Percentiles rank a stretch among this genome's conserved stretches.
These are phyloP conservation scores for Chloropsis cyanopogon DNA, from an alignment of 2,113 vertebrate genomes.

Conservation along the genomic window DNA sequence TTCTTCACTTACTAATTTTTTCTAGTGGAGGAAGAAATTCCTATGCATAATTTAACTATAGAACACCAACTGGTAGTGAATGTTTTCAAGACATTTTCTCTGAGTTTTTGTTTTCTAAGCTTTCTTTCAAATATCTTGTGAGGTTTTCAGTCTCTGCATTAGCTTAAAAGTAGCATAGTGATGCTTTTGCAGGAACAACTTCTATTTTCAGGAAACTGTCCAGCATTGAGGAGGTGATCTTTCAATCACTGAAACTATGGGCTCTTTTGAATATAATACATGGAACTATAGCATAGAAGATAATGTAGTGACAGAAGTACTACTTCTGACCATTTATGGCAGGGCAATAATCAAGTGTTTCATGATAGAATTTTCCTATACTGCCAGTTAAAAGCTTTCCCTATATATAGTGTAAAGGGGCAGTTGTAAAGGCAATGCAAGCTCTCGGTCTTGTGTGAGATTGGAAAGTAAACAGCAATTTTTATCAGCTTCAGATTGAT, in stretches of 20 bases:
- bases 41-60: not conserved
- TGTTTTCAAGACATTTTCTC: not conserved
- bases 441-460: not conserved
- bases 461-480: not conserved
- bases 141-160: not conserved
- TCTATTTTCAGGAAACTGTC: not conserved
- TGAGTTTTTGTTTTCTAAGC: not conserved
- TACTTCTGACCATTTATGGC: not conserved
- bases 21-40: not conserved
- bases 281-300: not conserved
- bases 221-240: not conserved
- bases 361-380: not conserved
- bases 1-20: not conserved
- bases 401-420: not conserved
- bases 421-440: not conserved
- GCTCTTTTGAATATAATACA: not conserved
- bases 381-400: not conserved
- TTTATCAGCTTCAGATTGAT: not conserved
- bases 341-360: not conserved
- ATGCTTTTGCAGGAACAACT: not conserved
- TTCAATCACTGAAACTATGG: not conserved
- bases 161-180: not conserved
- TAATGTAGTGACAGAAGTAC: not conserved
- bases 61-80: not conserved
- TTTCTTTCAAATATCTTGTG: not conserved